These are phyloP conservation scores for Nemotelus nigrinus DNA, from an alignment of 2,888 invertebrate genomes.

Conservation along the genomic window DNA sequence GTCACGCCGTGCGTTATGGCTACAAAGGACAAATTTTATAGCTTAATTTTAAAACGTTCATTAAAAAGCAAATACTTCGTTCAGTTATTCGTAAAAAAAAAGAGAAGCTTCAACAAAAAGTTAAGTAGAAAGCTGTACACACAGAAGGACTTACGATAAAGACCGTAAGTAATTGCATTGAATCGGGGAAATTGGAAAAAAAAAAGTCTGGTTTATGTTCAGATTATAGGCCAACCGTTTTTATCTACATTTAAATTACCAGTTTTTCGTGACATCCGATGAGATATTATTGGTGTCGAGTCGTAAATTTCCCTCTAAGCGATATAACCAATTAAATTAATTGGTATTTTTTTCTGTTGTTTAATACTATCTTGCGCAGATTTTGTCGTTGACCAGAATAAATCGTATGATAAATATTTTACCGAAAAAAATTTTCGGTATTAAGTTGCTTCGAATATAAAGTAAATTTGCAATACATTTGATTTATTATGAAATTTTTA, in stretches of 20 bases:
- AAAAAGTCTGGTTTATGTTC: not conserved
- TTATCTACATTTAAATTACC: not conserved
- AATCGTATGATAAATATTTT: too few relatives aligned
- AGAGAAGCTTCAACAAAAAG: not conserved
- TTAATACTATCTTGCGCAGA: too few relatives aligned
- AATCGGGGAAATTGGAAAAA: not conserved
- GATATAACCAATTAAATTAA: not conserved
- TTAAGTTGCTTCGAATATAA: too few relatives aligned
- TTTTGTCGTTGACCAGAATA: too few relatives aligned
- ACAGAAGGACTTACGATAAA: not conserved
- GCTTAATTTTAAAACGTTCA: conserved; percentile 6
- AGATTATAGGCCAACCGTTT: not conserved
- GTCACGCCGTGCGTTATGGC: too few relatives aligned
- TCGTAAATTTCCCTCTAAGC: not conserved
- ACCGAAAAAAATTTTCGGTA: too few relatives aligned
- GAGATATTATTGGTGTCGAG: not conserved
- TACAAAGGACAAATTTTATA: not conserved
- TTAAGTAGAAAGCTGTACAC: too few relatives aligned
- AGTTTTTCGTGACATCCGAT: not conserved
- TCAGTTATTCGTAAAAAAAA: not conserved
- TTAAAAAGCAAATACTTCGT: not conserved
- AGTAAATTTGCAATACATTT: too few relatives aligned
- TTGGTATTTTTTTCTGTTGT: not conserved
- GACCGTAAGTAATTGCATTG: conserved; percentile 11
- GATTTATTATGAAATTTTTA: too few relatives aligned